phyloP scores from a whole-genome alignment of 2,888 invertebrate species.

The Lepidocyrtoides sp. region DNA sequence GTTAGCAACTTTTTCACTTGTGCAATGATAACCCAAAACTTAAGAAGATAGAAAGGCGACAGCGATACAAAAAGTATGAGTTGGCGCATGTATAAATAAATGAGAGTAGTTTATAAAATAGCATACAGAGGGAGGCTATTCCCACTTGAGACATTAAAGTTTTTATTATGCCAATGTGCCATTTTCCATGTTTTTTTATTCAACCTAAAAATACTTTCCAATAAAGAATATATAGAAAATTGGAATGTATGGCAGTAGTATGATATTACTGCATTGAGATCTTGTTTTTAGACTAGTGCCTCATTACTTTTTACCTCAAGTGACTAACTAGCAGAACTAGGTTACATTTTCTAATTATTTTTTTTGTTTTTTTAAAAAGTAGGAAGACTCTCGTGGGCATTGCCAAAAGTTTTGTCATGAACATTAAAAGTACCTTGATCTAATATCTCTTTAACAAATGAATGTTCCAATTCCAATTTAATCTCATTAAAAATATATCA shows the following conservation, averaged over 20 bases:
- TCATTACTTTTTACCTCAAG: slow-evolving; percentile 1
- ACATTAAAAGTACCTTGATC: not conserved
- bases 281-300: too few relatives aligned
- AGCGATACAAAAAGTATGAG: slow-evolving; percentile 41
- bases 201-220: too few relatives aligned
- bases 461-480: slow-evolving; percentile 31
- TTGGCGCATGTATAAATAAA: not conserved
- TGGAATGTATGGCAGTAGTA: not conserved
- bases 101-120: not conserved
- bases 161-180: too few relatives aligned
- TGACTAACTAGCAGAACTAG: not conserved
- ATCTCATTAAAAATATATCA: slow-evolving; percentile 12
- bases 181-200: too few relatives aligned
- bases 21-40: slow-evolving; percentile 67
- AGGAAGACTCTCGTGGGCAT: not conserved
- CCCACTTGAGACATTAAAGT: not conserved
- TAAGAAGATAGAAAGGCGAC: slow-evolving; percentile 37
- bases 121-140: not conserved
- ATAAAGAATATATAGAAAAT: too few relatives aligned
- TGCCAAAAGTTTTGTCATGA: not conserved
- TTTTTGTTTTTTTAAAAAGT: not conserved
- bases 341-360: slow-evolving; percentile 7
- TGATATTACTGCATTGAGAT: not conserved
- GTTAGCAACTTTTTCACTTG: slow-evolving; percentile 58
- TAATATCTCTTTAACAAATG: not conserved